Conservation (phyloP, 2,113 vertebrate species). For the Corvus hawaiiensis region DNA sequence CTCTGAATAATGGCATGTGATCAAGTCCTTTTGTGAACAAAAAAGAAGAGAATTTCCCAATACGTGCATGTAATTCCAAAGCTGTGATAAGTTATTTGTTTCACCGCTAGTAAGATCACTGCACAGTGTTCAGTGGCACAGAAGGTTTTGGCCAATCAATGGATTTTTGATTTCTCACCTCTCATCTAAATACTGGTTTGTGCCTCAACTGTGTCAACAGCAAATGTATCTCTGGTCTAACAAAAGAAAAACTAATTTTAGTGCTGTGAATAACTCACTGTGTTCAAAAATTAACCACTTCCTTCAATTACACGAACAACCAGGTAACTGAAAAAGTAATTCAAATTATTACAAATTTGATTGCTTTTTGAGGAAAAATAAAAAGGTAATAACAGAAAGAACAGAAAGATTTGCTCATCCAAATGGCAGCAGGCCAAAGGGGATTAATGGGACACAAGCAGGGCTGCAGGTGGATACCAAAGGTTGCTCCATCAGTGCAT, state of each 20-base stretch:
- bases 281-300: conserved; percentile 28
- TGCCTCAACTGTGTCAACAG: background rate
- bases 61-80: conserved; percentile 42
- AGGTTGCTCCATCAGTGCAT: background rate
- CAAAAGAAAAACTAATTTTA: conserved; percentile 26
- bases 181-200: background rate
- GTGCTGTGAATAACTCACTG: background rate
- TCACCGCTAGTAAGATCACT: background rate
- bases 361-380: background rate
- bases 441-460: background rate
- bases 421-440: background rate
- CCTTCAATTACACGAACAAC: conserved; percentile 4
- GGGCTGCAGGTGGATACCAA: background rate
- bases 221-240: background rate
- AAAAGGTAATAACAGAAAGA: background rate
- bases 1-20: conserved; percentile 51
- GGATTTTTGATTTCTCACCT: conserved; percentile 23
- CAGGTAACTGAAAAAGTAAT: background rate
- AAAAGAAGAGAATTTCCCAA: conserved; percentile 13
- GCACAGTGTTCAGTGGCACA: background rate
- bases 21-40: conserved; percentile 52
- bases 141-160: conserved; percentile 29
- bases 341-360: background rate
- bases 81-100: conserved; percentile 29
- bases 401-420: background rate